Evolutionary conservation across 2,888 invertebrate species (phyloP).

Genomic region (Trachelus stipa): DNA sequence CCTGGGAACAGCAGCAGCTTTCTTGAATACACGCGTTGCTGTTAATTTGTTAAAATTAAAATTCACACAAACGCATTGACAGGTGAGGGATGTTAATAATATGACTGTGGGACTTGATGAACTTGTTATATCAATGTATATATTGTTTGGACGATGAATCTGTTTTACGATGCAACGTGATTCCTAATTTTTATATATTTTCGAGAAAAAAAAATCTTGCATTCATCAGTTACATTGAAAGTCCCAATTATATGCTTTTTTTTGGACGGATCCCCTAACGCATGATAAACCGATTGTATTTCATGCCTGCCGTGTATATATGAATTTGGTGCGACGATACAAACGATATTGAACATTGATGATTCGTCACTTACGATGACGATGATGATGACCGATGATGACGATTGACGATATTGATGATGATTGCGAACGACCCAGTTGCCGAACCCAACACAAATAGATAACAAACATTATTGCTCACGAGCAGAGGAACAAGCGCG

Average conservation of each 20-base stretch:
- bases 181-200: background rate
- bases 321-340: constrained; percentile 1
- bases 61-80: constrained; percentile 26
- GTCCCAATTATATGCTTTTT: background rate
- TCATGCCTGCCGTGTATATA: background rate
- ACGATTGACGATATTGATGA: background rate
- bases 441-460: constrained; percentile 5
- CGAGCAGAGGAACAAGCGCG: constrained; percentile 1
- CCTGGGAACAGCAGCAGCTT: background rate
- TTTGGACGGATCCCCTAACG: background rate
- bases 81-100: background rate
- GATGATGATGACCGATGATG: background rate
- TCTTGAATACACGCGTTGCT: constrained; percentile 39
- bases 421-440: constrained; percentile 4
- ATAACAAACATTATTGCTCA: background rate
- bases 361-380: background rate
- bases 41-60: constrained; percentile 47
- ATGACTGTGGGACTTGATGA: background rate
- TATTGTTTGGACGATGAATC: background rate
- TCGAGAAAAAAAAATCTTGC: background rate
- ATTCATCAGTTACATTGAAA: background rate
- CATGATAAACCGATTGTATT: background rate
- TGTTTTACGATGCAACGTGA: background rate
- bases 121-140: background rate
- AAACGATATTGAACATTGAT: constrained; percentile 3